phyloP scores from a whole-genome alignment of 2,797 vertebrate genomes.

The Mormyrus hasselquistii region DNA sequence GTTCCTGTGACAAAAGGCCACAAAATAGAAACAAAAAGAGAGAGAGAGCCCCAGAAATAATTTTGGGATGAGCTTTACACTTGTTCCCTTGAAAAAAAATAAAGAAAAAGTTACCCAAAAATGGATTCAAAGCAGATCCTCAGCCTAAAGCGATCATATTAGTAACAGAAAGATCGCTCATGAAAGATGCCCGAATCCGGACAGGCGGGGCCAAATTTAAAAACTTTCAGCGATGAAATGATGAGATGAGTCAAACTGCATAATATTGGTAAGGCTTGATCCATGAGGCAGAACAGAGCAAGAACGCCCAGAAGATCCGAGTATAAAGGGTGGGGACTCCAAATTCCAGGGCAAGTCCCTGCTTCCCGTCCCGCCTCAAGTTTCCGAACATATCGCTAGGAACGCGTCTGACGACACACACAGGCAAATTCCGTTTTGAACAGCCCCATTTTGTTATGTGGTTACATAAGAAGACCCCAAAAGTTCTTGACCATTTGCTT shows the following conservation, averaged over 20 bases:
- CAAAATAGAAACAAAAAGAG: background rate
- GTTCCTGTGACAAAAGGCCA: background rate
- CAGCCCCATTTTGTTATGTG: background rate
- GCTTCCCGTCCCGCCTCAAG: background rate
- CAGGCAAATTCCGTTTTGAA: background rate
- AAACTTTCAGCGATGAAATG: background rate
- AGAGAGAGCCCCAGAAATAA: background rate
- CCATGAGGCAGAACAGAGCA: background rate
- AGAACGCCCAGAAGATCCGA: background rate
- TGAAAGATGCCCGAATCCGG: background rate
- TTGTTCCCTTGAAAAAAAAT: background rate
- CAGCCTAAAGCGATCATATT: background rate
- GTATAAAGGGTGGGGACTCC: background rate
- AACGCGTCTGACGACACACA: background rate
- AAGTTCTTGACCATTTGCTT: background rate
- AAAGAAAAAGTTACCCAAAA: background rate
- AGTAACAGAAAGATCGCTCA: background rate
- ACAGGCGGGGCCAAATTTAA: background rate
- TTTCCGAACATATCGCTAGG: background rate
- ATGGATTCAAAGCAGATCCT: background rate
- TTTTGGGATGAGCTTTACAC: background rate
- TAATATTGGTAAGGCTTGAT: background rate
- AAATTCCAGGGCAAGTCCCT: background rate
- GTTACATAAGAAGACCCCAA: background rate
- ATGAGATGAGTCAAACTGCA: background rate